Base-by-base conservation (phyloP, 2,888 invertebrate species). In the Apoderus coryli region DNA sequence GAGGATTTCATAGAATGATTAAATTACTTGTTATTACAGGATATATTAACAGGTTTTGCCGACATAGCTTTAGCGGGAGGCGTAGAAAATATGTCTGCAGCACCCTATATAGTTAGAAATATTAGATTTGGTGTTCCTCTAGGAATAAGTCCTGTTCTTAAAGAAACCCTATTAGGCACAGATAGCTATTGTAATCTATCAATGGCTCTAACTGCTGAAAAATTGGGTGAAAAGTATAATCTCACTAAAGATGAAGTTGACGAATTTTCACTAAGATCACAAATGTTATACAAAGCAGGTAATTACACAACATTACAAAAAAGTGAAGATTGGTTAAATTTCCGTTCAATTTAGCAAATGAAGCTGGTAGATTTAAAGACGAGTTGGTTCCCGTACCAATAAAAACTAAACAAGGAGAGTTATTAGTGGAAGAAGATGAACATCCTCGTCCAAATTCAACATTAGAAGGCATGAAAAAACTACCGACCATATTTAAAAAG, bases 131-230 rank as follows among this genome's bases (percentile, higher is more conserved):
- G 96, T 2, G 79, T 88, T 6, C 67, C 70, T 1, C 63, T 96
- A 2, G 95, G 95, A 0, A 58, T 61, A 12, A 76, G 72, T 43
- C 68, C 76, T 33, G 65, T 70, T 40, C 66, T 93, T 41, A 93
- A 95, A 56, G 95, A 96, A 59, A 67, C 77, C 0, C 60, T 96
- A 9, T 64, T 75, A 1, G 77, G 84, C 3, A 77, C 82, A 0
- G 96, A 98, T 53, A 69, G 76, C 0, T 77, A 85, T 57, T 86
- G 88, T 52, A 82, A 86, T 39, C 64, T 88, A 16, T 89, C 95
- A 1, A 96, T 96, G 96, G 95, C 86, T 2, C 59, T 92, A 50
- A 96, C 96, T 0, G 92, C 92, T 1, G 92, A 92, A 61, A 92
- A 90, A 54, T 65, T 93, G 26, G 90, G 86, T 0, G 82, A 75